phyloP scores from a whole-genome alignment of 2,888 invertebrate species.

The Bugula neritina region DNA sequence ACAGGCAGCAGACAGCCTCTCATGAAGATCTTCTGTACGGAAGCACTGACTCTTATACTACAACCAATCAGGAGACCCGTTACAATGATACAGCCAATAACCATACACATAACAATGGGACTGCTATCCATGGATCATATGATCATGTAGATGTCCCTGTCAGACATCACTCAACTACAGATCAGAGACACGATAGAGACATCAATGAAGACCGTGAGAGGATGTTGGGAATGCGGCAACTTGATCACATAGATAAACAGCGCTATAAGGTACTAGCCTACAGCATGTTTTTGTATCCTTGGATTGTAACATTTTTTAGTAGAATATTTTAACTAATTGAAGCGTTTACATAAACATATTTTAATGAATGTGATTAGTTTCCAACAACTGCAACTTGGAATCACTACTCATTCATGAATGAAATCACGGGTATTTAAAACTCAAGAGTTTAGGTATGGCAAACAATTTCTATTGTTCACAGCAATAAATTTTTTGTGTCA shows the following conservation, averaged over 20 bases:
- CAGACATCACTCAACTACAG: neutral
- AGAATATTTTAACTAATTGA: too few species aligned
- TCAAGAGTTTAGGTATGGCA: too few species aligned
- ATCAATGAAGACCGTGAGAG: neutral
- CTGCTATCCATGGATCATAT: too few species aligned
- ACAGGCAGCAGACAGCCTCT: neutral
- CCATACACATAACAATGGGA: neutral
- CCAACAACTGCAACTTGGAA: too few species aligned
- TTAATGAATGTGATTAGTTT: too few species aligned
- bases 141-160: neutral
- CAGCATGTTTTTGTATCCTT: too few species aligned
- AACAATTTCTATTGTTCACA: too few species aligned
- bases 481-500: too few species aligned
- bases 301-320: too few species aligned
- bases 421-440: too few species aligned
- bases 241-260: neutral
- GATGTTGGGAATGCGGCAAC: neutral
- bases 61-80: neutral
- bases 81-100: neutral
- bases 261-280: neutral
- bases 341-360: too few species aligned
- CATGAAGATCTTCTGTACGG: conserved; percentile 5
- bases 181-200: neutral
- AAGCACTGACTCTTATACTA: neutral
- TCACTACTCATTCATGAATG: too few species aligned